phyloP scores from a whole-genome alignment of 2,888 invertebrate genomes.

The Nudaria mundana region DNA sequence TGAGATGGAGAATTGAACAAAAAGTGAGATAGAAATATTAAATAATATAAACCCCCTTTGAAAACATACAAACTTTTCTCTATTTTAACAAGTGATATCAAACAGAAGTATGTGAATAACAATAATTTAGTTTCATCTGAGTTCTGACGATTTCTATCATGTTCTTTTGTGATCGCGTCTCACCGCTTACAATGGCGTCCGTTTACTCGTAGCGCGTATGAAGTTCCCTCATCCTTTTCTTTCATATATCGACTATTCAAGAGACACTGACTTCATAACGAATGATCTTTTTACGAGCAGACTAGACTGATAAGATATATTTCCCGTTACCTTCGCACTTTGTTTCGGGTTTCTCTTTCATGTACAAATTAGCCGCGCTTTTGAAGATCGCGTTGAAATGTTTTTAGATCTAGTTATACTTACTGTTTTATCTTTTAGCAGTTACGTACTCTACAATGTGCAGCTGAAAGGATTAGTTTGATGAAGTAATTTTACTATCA shows the following conservation, averaged over 20 bases:
- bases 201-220: constrained; percentile 67
- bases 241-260: constrained; percentile 76
- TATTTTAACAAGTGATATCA: neutral
- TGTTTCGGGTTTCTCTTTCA: constrained; percentile 71
- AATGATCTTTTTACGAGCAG: constrained; percentile 77
- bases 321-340: constrained; percentile 77
- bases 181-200: constrained; percentile 70
- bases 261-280: constrained; percentile 72
- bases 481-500: constrained; percentile 39
- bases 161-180: constrained; percentile 39
- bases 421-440: constrained; percentile 35
- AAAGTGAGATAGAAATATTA: constrained; percentile 80
- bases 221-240: constrained; percentile 81
- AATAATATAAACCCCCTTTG: constrained; percentile 33
- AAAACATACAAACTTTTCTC: constrained; percentile 6
- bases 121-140: constrained; percentile 8
- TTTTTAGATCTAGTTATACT: constrained; percentile 19
- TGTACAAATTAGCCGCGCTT: constrained; percentile 71
- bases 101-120: constrained; percentile 29
- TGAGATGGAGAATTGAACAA: constrained; percentile 75
- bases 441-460: constrained; percentile 31
- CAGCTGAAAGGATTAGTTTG: constrained; percentile 37
- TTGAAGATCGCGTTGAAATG: constrained; percentile 39
- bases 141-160: constrained; percentile 7
- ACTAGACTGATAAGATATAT: constrained; percentile 76